phyloP scores from a whole-genome alignment of 2,888 invertebrate genomes.

The Xestia xanthographa region DNA sequence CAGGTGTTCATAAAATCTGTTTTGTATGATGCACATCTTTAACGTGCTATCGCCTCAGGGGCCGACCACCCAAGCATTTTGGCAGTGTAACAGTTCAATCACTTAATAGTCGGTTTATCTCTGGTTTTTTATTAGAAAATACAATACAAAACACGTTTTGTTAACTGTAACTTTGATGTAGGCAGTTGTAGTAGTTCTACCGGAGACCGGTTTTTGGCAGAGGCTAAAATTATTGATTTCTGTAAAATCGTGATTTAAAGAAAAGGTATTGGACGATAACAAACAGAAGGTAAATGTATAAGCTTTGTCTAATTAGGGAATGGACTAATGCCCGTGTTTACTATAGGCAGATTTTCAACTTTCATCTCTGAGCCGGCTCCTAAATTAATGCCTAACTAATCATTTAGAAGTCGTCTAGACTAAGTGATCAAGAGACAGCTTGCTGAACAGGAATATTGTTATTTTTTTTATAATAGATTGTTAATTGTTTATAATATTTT shows the following conservation, averaged over 20 bases:
- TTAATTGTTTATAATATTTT: no score
- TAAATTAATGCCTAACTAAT: no score
- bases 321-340: background rate
- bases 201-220: background rate
- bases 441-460: no score
- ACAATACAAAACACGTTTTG: background rate
- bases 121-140: background rate
- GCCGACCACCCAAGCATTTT: conserved; percentile 34
- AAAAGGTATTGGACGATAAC: background rate
- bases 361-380: no score
- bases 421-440: no score
- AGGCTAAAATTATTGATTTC: background rate
- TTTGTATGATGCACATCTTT: background rate
- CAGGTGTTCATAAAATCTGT: background rate
- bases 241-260: no score
- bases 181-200: background rate
- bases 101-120: background rate
- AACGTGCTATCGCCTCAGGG: conserved; percentile 15
- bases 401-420: no score
- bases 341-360: background rate
- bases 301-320: background rate
- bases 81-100: conserved; percentile 8
- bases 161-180: background rate
- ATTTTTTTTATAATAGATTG: no score
- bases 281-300: background rate